These are phyloP conservation scores for Probosciger aterrimus DNA, from an alignment of 2,113 vertebrate genomes.

Conservation along the genomic window DNA sequence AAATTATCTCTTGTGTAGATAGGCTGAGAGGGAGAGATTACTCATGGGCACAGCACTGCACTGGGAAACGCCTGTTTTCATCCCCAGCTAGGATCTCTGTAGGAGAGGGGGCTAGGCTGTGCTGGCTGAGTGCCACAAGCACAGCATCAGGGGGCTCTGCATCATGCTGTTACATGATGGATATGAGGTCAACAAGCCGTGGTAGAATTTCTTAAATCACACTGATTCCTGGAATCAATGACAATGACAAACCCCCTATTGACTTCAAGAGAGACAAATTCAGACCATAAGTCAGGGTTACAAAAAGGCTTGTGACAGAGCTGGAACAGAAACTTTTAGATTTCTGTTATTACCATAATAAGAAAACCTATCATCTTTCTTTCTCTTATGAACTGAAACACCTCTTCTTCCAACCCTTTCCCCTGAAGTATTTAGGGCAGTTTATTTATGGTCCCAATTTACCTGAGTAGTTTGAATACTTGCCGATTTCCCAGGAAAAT, in stretches of 20 bases:
- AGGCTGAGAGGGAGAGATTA: not conserved
- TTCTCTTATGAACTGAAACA: not conserved
- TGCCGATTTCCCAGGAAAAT: constrained; percentile 59
- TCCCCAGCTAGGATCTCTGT: not conserved
- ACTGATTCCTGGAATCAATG: not conserved
- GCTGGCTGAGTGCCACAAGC: not conserved
- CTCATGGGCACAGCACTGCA: not conserved
- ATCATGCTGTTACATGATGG: not conserved
- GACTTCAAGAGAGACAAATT: not conserved
- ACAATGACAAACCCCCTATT: not conserved
- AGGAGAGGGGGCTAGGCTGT: not conserved
- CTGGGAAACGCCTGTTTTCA: not conserved
- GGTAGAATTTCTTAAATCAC: not conserved
- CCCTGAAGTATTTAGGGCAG: not conserved
- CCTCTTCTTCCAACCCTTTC: not conserved
- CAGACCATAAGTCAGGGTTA: not conserved
- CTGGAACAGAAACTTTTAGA: not conserved
- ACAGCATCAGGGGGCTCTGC: not conserved
- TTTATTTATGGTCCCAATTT: constrained; percentile 33
- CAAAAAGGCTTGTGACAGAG: not conserved
- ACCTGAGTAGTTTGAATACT: constrained; percentile 50
- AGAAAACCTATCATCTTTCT: not conserved
- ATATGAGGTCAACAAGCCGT: not conserved
- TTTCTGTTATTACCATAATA: not conserved
- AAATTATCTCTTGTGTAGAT: not conserved